A percentile compares a stretch with the other conserved stretches of the same genome.
Conservation (phyloP, 2,113 vertebrate species). For the Vulpes vulpes region DNA sequence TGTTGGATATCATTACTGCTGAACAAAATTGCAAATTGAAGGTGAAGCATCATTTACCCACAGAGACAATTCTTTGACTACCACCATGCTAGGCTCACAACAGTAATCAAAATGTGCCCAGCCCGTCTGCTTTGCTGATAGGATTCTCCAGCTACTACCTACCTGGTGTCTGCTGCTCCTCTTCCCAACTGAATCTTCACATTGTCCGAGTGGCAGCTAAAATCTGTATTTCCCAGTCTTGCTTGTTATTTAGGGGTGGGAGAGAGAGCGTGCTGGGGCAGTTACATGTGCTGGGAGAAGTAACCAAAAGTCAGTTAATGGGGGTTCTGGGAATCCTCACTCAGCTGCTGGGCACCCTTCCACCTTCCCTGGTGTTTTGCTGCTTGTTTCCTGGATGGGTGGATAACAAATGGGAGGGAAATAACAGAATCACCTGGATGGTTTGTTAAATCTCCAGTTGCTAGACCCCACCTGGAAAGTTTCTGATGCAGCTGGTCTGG, state of each 20-base stretch:
- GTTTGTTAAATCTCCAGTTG: fast-evolving
- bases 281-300: neutral
- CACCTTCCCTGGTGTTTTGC: fast-evolving
- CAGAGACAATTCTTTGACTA: neutral
- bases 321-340: neutral
- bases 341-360: neutral
- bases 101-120: neutral
- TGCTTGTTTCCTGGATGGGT: neutral
- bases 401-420: neutral
- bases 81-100: neutral
- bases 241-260: neutral
- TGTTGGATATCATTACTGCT: neutral
- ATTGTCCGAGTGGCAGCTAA: too few relatives aligned
- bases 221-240: neutral
- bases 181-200: neutral
- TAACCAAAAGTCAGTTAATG: neutral
- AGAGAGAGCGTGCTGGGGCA: too few relatives aligned
- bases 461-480: fast-evolving
- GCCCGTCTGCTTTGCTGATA: neutral
- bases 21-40: neutral
- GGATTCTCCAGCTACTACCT: neutral
- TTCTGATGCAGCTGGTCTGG: neutral
- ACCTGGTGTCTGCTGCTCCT: neutral
- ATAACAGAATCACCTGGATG: neutral
- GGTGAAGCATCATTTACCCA: neutral